Conservation (phyloP, 2,888 invertebrate genomes). For the Heterodera filipjevi region DNA sequence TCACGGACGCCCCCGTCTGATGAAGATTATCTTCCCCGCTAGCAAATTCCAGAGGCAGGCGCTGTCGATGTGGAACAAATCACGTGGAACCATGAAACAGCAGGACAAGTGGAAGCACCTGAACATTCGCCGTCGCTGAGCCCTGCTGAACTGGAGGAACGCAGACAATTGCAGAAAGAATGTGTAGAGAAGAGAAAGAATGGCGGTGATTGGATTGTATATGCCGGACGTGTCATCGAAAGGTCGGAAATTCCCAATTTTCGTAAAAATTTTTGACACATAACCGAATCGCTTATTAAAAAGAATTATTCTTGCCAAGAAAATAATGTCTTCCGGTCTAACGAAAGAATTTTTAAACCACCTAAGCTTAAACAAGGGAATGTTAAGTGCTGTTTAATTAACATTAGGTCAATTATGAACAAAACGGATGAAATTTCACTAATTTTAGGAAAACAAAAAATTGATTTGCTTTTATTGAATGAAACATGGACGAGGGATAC, state of each 20-base stretch:
- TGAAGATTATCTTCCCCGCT: not conserved
- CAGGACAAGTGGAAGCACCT: not conserved
- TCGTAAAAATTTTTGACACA: no score
- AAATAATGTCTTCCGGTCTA: no score
- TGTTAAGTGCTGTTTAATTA: not conserved
- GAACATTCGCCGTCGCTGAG: not conserved
- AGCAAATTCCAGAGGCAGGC: not conserved
- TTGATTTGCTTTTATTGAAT: not conserved
- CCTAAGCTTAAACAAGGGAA: not conserved
- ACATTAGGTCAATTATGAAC: not conserved
- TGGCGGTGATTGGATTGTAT: not conserved
- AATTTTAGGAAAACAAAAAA: not conserved
- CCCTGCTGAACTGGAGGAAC: not conserved
- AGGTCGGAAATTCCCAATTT: not conserved
- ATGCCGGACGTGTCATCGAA: not conserved
- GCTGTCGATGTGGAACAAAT: not conserved
- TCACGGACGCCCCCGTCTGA: not conserved
- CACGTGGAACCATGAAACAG: not conserved
- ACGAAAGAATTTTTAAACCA: not conserved
- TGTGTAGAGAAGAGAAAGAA: not conserved
- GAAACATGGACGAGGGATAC: not conserved
- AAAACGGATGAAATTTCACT: not conserved
- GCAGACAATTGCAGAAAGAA: not conserved
- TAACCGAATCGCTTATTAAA: not conserved
- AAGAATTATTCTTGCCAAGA: no score